These are phyloP conservation scores for Tenthredo amoena DNA, from an alignment of 2,888 invertebrate genomes.

Conservation along the genomic window DNA sequence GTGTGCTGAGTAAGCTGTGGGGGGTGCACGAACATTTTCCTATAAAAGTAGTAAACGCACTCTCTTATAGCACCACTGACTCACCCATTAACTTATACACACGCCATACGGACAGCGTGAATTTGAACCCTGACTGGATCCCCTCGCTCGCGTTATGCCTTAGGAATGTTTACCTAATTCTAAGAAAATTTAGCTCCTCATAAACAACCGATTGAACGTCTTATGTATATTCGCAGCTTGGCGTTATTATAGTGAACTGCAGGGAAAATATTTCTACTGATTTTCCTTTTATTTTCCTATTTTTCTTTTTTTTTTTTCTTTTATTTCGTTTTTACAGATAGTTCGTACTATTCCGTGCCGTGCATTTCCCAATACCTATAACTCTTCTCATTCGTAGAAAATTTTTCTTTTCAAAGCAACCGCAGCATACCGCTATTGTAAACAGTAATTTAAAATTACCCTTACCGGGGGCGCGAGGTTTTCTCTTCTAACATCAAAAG, in stretches of 20 bases:
- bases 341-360: neutral
- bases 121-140: constrained; percentile 20
- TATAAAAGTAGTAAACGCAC: constrained; percentile 41
- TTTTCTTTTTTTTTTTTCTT: neutral
- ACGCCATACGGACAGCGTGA: constrained; percentile 34
- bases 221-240: neutral
- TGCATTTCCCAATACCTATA: neutral
- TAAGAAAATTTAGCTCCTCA: neutral
- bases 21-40: constrained; percentile 15
- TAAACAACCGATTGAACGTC: neutral
- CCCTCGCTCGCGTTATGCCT: neutral
- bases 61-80: neutral
- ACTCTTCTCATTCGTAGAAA: neutral
- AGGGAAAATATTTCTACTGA: neutral
- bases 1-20: constrained; percentile 32
- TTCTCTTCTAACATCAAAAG: neutral
- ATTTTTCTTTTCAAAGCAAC: neutral
- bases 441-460: neutral
- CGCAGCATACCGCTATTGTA: neutral
- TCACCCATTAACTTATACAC: neutral
- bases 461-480: neutral
- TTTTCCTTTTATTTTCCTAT: neutral
- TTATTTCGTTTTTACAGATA: neutral
- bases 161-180: constrained; percentile 6
- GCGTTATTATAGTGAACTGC: neutral